Conservation (phyloP, 2,888 invertebrate genomes). For the Ashinkailepas kermadecensis region DNA sequence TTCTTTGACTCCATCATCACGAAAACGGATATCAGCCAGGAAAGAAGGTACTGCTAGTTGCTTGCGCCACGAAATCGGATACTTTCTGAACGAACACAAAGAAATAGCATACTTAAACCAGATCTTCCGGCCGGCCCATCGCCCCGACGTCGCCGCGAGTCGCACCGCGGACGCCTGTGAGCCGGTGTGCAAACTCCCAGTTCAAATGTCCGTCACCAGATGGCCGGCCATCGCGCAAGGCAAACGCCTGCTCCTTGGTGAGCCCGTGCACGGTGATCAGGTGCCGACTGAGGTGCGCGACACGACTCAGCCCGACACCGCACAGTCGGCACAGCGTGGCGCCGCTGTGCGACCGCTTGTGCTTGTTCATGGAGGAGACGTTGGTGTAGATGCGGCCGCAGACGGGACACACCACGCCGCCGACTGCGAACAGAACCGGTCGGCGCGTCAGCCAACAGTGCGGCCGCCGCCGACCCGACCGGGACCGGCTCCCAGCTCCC, state of each 20-base stretch:
- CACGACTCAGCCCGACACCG: background rate
- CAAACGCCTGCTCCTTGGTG: conserved; percentile 28
- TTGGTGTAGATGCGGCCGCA: background rate
- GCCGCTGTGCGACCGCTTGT: background rate
- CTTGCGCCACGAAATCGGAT: too few relatives aligned
- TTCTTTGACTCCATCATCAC: too few relatives aligned
- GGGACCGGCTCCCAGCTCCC: too few relatives aligned
- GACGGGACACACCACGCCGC: background rate
- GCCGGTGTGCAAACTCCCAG: too few relatives aligned
- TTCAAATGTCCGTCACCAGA: conserved; percentile 28
- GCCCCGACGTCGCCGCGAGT: too few relatives aligned
- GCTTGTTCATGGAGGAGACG: background rate
- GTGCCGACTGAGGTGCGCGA: background rate
- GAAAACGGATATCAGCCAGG: too few relatives aligned
- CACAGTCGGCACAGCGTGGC: conserved; percentile 12
- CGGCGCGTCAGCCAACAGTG: background rate
- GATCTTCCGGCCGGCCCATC: too few relatives aligned
- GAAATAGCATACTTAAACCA: too few relatives aligned
- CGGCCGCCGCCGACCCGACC: background rate
- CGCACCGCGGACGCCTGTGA: too few relatives aligned
- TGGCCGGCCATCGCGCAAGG: conserved; percentile 32
- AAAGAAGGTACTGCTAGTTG: too few relatives aligned
- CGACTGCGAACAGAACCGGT: background rate
- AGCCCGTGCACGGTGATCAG: conserved; percentile 14
- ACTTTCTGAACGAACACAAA: too few relatives aligned